Base-by-base conservation (phyloP, 2,113 vertebrate genomes). In the Elgaria multicarinata region DNA sequence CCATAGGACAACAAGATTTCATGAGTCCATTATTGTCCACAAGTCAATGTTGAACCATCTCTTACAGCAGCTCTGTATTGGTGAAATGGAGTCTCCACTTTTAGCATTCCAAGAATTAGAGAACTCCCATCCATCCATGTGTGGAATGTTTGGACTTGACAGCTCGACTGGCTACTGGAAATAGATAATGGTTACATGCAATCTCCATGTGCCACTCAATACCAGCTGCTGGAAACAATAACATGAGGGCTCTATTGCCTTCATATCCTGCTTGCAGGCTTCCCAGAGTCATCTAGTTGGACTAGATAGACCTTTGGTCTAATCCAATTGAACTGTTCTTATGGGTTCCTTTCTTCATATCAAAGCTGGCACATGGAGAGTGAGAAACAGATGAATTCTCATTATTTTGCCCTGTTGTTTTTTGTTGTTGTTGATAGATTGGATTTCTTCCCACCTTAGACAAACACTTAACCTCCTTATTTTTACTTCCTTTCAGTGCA, bases 401-500 rank as follows among this genome's bases (percentile, higher is more conserved):
- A 13, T 77, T 55, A 62, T 77, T 66, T 64, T 67, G 46, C 8
- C 50, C 69, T 58, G 4, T 50, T 24, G 28, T 39, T 66, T 66
- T 67, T 77, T n/a, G n/a, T n/a, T n/a, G n/a, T n/a, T n/a, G n/a
- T n/a, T 50, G 24, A 46, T 12, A 69, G 33, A 74, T 72, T 6
- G 12, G 12, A 55, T 55, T 26, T 12, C 5, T 24, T 74, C 53
- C 33, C 13, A 7, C 20, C 12, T 36, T 26, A 53, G 13, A 50
- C 31, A 6, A 71, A 24, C 39, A 7, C 69, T 86, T 75, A 36
- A 33, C 55, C 39, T 36, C 12, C 42, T 18, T 18, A 9, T 13
- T 67, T 0, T 0, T 31, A 0, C 87, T 95, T 94, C 82, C 53
- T 93, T 95, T 89, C 46, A 97, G 96, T 81, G 92, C 42, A 74